Base-by-base conservation (phyloP, 1,140 invertebrate genomes). In the Megalopta genalis region DNA sequence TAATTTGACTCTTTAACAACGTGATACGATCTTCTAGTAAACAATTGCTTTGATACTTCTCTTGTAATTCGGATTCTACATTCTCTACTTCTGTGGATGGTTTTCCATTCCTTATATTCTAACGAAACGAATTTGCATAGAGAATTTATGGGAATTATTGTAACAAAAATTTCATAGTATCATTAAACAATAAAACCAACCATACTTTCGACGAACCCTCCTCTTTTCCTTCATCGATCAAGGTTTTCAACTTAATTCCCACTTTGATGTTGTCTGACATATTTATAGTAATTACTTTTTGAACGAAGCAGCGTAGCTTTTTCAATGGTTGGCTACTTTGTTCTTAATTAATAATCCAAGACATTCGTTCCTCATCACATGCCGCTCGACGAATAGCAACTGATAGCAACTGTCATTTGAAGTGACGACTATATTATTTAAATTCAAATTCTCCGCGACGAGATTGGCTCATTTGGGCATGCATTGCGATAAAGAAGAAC, bases 171-270 rank as follows among this genome's bases (percentile, higher is more conserved):
- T 37, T 37, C 9, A 7, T n/a, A 60, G 21, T 57, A 27, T 39
- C 9, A 42, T 49, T n/a, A 57, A 72, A 37, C n/a, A 54, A 67
- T 42, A 64, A 46, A n/a, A 95, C 93, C 8, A 90, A 88, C 96
- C 96, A 97, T 88, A 94, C 93, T 69, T 93, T 88, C 27, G 89
- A 85, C 37, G 93, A 88, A 77, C 94, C 94, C 5, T 95, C 94
- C 67, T 95, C 93, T 71, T 94, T 90, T 92, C 96, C 95, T 54
- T 94, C 93, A 81, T 93, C 84, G 81, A 95, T 95, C 54, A 96
- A 90, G 49, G 96, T 96, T 67, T 96, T 93, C 67, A 96, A 93
- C 93, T 96, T 95, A 54, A 97, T 95, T 69, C 95, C 96, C 37
- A 97, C 96, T 92, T 95, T 94, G 42, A 96, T 95, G 87, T 95